Evolutionary conservation across 2,888 invertebrate genomes (phyloP), one percentile per base, ranked within the genome.

Genomic region (Hydroisotoma schaefferi): DNA sequence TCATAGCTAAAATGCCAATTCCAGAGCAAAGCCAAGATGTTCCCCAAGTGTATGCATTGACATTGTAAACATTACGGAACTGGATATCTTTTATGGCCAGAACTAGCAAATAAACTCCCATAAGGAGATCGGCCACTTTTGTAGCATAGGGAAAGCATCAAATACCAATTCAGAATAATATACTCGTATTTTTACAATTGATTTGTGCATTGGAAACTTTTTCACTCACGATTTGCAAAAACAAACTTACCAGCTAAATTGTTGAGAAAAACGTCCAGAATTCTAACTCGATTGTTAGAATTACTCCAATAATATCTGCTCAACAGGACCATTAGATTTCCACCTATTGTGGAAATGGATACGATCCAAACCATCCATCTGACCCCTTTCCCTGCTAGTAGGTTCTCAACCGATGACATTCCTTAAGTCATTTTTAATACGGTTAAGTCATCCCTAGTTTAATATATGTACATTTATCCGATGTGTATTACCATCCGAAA

Each of bases 21-120:
- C 80, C 73, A 0, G 81, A 82, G 75, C 87, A 87, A n/a, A 79
- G 76, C 81, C 82, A 83, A 0, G 86, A 86, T 8, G 81, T 80
- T 74, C 83, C 83, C 87, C 87, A 87, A 1, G 79, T 76, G 25
- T 79, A 78, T 0, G 85, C 83, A 57, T 81, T 78, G 67, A 76
- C 76, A 67, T 83, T 80, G 74, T 85, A 87, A 53, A 77, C 78
- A 62, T 81, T 79, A 2, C 85, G 78, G 73, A 79, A 85, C 53
- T 80, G 79, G 37, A 78, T 74, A 74, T 87, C 86, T 70, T 83
- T 81, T 18, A 81, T 75, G 1, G 82, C 85, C 69, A 87, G 83
- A 38, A 82, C 79, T 40, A 83, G 73, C 63, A 87, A 76, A 75
- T 87, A 87, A 56, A 85, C 74, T 5, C 86, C 86, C 84, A 86